Evolutionary conservation across 1,140 invertebrate species (phyloP), one percentile per base, ranked within the genome.

Genomic region (Trichonephila inaurata): DNA sequence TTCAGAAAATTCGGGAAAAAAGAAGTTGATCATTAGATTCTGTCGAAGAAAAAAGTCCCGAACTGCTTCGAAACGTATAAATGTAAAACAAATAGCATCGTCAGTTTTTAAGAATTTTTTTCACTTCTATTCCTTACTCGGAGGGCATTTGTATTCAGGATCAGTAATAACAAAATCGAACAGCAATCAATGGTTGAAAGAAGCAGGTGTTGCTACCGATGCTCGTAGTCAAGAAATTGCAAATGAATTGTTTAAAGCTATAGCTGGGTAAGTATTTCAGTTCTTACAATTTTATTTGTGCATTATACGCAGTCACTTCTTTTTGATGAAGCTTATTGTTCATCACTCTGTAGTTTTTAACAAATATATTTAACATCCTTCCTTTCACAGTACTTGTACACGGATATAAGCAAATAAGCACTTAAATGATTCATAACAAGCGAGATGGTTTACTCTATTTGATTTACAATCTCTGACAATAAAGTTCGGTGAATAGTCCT

Each of bases 81-180:
- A 89, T 24, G 44, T 89, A 21, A 89, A 77, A 18, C 51, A 89
- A 24, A 77, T 89, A 51, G 88, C 60, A 24, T 58, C 66, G 6
- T 89, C 88, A 10, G 40, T 89, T 10, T 89, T 89, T 19, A 72
- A n/a, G 14, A 77, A 89, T 6, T 51, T 77, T 16, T 89, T 89
- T 28, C 88, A 77, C 66, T 89, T 77, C 24, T 89, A 72, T 24
- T 72, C 88, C 0, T 14, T 89, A 8, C 88, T 89, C 24, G 88
- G 88, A 60, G 88, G 88, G 40, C 88, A 89, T 12, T 40, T 89
- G 14, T 77, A 61, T 19, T 89, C 88, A 8, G 88, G 88, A 5
- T 44, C 88, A 28, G 88, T 89, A 16, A 89, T 89, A 33, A 89
- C 88, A 2, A 89, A 28, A 77, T 89, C 44, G 16, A 77, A 77